A percentile compares a stretch with the other conserved stretches of the same genome.
These are phyloP conservation scores for Amblyornis subalaris DNA, from an alignment of 2,113 vertebrate species.

Conservation along the genomic window DNA sequence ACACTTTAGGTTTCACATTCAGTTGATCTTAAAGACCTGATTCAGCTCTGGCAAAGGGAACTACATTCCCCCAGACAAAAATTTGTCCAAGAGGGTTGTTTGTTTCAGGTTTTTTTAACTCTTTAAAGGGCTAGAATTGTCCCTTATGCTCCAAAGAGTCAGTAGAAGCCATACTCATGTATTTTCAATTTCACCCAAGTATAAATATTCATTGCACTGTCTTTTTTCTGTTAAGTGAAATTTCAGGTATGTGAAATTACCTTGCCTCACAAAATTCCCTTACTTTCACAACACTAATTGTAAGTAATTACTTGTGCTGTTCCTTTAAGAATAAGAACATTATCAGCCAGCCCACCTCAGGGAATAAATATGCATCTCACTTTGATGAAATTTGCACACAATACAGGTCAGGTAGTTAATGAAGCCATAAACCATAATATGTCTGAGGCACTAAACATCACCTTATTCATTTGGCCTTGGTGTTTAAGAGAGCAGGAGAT, in stretches of 20 bases:
- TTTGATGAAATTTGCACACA: slow-evolving; percentile 72
- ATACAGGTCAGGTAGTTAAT: slow-evolving; percentile 71
- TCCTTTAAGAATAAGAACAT: slow-evolving; percentile 63
- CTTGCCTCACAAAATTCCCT: slow-evolving; percentile 38
- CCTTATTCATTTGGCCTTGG: slow-evolving; percentile 55
- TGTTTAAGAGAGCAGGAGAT: slow-evolving; percentile 65
- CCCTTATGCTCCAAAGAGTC: not conserved
- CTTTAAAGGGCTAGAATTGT: not conserved
- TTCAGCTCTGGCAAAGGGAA: not conserved
- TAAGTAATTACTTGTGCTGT: slow-evolving; percentile 63
- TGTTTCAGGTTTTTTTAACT: not conserved
- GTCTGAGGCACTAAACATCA: slow-evolving; percentile 61
- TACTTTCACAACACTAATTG: slow-evolving; percentile 59
- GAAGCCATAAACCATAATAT: slow-evolving; percentile 66
- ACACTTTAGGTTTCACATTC: not conserved
- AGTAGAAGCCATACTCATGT: not conserved
- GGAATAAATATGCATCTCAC: slow-evolving; percentile 62
- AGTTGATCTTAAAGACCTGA: not conserved
- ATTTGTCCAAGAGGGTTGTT: not conserved
- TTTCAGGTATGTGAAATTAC: slow-evolving; percentile 39
- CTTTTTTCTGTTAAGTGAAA: slow-evolving; percentile 9
- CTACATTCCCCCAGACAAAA: not conserved
- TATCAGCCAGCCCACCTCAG: slow-evolving; percentile 29
- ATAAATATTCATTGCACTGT: slow-evolving; percentile 12
- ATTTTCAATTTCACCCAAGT: not conserved